Base-by-base conservation (phyloP, 30 jellyfish, hydroid and myxozoan species). In the Morbakka virulenta region DNA sequence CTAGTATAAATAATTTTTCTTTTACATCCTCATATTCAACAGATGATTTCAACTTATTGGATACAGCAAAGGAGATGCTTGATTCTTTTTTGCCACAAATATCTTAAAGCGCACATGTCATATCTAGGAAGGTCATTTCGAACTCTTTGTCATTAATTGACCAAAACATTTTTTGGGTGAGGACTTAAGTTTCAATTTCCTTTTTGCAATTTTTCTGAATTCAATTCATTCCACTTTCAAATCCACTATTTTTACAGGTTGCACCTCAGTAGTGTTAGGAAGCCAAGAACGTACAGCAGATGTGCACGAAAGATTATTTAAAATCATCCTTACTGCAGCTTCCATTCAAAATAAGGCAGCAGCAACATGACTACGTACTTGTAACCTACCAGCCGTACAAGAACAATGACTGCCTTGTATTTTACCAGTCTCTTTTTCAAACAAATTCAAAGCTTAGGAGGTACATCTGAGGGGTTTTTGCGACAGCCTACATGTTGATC, bases 371-470 rank as follows among this genome's bases (percentile, higher is more conserved):
- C 28, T 72, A 32, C 84, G 32, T 4, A 33, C 32, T 33, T 76
- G 87, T 35, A 72, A 34, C 79, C 62, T 64, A 9, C 89, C 89
- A 14, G 81, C 81, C 81, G 67, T 67, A 64, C 92, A 80, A 2
- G 92, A 9, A 69, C 84, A 80, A 30, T 67, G 79, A 26, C 72
- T 35, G 11, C 68, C 34, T 11, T 25, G 29, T 6, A 69, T 47
- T 53, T 72, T 82, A 31, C 75, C 86, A 71, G 62, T 27, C 26
- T 22, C 29, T 73, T 73, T 4, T 57, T 49, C 3, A 69, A 51
- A 33, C 84, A 73, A 52, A 76, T 33, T 77, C 91, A 80, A 31
- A 66, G 28, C 20, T 52, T 66, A 35, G 67, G 91, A 27, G 63
- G 74, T 20, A 35, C 28, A 51, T 52, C 83, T 3, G 76, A 23